Evolutionary conservation across 2,113 vertebrate species (phyloP), one percentile per base, ranked within the genome.

Genomic region (Rattus rattus): DNA sequence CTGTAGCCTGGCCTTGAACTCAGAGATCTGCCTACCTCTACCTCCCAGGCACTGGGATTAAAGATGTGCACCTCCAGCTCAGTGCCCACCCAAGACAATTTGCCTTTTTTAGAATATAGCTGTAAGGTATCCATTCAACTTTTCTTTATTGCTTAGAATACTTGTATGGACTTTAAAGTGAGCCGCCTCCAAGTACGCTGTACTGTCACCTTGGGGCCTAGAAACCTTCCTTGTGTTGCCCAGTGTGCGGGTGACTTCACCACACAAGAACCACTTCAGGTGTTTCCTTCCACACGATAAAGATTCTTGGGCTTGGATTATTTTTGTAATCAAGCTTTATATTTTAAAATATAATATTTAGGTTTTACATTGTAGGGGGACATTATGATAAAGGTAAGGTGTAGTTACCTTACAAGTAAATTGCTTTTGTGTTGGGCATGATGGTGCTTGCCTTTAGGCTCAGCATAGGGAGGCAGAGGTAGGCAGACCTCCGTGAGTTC

Each of bases 311-410:
- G 39, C 72, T 80, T 89, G 10, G 5, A 14, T 28, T 80, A 76
- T n/a, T 73, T 91, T 92, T 92, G 1, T 61, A 4, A 76, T 81
- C 30, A 94, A 72, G 20, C 76, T 80, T 93, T 93, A 30, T 89
- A 30, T 11, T 28, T 75, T 88, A 69, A 30, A 30, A 56, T 72
- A n/a, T 75, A 87, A 84, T 76, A 59, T 20, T 92, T 95, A 63
- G 76, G 49, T 69, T 88, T 80, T 93, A 67, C 0, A 10, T 70
- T 91, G 80, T 0, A 49, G 47, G 26, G 86, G 22, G 49, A 77
- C 24, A 75, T 91, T 92, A 88, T 92, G 69, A 80, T 93, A 73
- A 90, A 95, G 16, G 39, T 63, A 72, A 89, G 75, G 7, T 22
- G 3, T 81, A 85, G 84, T 56, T 84, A 47, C 13, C 28, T 67